Conservation (phyloP, 2,113 vertebrate species). For the Tupaia chinensis region DNA sequence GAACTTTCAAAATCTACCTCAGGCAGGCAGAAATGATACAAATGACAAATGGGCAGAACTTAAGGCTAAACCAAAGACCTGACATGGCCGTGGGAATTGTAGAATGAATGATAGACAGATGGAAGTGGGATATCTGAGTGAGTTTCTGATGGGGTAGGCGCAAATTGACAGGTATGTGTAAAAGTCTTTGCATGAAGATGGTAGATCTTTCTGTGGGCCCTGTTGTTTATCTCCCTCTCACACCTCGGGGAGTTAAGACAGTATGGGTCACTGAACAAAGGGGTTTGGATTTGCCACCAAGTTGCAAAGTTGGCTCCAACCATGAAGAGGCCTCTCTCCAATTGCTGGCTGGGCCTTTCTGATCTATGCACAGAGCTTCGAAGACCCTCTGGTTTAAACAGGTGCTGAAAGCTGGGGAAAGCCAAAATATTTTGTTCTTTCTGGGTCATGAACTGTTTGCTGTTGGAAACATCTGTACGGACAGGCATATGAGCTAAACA, state of each 20-base stretch:
- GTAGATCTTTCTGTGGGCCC: background rate
- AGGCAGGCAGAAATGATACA: background rate
- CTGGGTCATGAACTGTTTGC: constrained; percentile 82
- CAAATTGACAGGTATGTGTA: rapidly evolving
- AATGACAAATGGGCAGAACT: background rate
- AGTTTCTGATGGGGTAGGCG: background rate
- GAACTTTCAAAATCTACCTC: background rate
- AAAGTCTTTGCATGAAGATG: background rate
- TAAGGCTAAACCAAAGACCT: rapidly evolving
- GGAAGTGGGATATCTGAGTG: background rate
- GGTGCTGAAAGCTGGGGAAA: constrained; percentile 76
- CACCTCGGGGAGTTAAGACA: background rate
- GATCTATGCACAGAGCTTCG: background rate
- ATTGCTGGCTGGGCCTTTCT: background rate
- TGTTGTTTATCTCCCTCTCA: background rate
- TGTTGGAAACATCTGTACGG: constrained; percentile 74
- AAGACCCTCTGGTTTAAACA: constrained; percentile 70
- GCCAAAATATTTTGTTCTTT: constrained; percentile 80
- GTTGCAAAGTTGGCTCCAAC: background rate
- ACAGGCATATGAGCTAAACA: constrained; percentile 34
- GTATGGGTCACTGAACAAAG: background rate
- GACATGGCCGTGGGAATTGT: too few species aligned
- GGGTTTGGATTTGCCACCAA: background rate
- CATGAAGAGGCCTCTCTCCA: background rate
- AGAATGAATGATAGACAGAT: background rate